A percentile compares a stretch with the other conserved stretches of the same genome.
These are phyloP conservation scores for Hypsopygia costalis DNA, from an alignment of 2,888 invertebrate genomes.

Conservation along the genomic window DNA sequence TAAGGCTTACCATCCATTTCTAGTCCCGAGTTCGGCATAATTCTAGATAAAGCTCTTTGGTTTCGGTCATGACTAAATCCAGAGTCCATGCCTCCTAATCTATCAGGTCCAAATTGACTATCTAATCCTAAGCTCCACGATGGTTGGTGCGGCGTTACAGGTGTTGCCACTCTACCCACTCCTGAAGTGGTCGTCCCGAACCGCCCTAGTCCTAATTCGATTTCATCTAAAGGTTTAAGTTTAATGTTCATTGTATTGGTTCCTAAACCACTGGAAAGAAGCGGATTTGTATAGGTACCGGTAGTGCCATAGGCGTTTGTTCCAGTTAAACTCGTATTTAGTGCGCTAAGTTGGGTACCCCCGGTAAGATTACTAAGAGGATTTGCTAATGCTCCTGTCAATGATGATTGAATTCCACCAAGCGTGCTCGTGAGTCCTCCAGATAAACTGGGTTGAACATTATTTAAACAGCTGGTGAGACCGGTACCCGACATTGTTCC, in stretches of 20 bases:
- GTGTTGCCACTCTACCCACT: slow-evolving; percentile 80
- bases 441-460: slow-evolving; percentile 65
- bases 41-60: slow-evolving; percentile 76
- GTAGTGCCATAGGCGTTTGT: slow-evolving; percentile 61
- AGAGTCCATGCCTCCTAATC: slow-evolving; percentile 75
- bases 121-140: slow-evolving; percentile 82
- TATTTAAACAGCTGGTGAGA: slow-evolving; percentile 65
- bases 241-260: slow-evolving; percentile 82
- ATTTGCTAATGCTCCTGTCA: slow-evolving; percentile 65
- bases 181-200: slow-evolving; percentile 66
- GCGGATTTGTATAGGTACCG: slow-evolving; percentile 84
- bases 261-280: slow-evolving; percentile 80
- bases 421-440: slow-evolving; percentile 64
- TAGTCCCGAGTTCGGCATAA: slow-evolving; percentile 69
- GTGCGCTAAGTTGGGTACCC: slow-evolving; percentile 59
- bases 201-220: slow-evolving; percentile 83
- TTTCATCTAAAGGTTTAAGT: slow-evolving; percentile 86
- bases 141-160: slow-evolving; percentile 83
- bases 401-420: slow-evolving; percentile 63
- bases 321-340: slow-evolving; percentile 63
- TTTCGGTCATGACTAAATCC: slow-evolving; percentile 82
- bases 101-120: slow-evolving; percentile 81
- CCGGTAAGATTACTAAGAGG: slow-evolving; percentile 62
- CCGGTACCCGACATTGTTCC: slow-evolving; percentile 74
- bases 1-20: slow-evolving; percentile 68